These are phyloP conservation scores for Coregonus clupeaformis DNA, from an alignment of 2,113 vertebrate species.

Conservation along the genomic window DNA sequence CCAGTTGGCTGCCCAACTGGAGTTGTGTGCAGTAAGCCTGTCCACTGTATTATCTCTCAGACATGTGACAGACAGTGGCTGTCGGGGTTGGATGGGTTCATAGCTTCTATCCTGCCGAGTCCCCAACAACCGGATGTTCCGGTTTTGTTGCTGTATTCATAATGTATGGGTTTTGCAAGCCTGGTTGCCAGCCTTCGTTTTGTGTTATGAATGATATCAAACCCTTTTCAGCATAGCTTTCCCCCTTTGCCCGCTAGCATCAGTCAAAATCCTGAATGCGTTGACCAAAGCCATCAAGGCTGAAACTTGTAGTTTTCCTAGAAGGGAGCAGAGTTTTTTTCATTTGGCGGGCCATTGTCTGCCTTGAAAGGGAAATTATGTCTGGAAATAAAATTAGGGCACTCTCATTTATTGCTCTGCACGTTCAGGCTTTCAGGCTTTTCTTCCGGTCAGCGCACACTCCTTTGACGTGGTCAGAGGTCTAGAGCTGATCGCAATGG, in stretches of 20 bases:
- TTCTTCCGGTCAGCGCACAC: constrained; percentile 11
- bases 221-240: neutral
- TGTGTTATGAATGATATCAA: neutral
- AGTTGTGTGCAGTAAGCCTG: constrained; percentile 30
- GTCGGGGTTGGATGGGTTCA: neutral
- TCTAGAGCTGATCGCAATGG: neutral
- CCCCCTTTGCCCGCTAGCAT: neutral
- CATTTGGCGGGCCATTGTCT: neutral
- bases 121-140: neutral
- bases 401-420: neutral
- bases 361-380: neutral
- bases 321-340: neutral
- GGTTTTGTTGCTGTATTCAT: too few relatives aligned
- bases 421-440: neutral
- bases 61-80: constrained; percentile 41
- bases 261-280: neutral
- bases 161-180: neutral
- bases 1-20: constrained; percentile 28
- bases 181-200: neutral
- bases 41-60: constrained; percentile 35
- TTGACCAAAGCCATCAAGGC: neutral
- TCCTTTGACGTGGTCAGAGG: neutral
- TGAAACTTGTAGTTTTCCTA: neutral
- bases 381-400: constrained; percentile 11
- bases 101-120: neutral